These are phyloP conservation scores for Rhadina sibilatrix DNA, from an alignment of 2,113 vertebrate genomes.

Conservation along the genomic window DNA sequence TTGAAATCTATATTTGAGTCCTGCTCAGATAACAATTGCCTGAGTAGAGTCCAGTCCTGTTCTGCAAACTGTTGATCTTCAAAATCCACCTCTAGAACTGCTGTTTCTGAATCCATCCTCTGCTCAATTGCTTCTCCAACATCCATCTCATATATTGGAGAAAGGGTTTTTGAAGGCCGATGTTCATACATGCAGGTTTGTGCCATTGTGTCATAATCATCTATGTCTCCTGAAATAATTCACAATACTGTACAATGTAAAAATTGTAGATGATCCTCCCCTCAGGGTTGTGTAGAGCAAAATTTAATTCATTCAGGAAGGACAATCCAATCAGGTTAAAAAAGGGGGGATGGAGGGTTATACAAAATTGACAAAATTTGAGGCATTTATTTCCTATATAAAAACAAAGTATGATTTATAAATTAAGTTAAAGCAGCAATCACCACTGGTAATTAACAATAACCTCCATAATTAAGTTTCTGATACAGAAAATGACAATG, in stretches of 20 bases:
- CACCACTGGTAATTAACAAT: conserved; percentile 74
- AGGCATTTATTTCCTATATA: conserved; percentile 72
- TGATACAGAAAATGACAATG: conserved; percentile 82
- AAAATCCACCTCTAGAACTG: conserved; percentile 72
- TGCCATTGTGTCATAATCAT: conserved; percentile 97
- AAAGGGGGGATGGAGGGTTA: conserved; percentile 43
- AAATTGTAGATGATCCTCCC: conserved; percentile 78
- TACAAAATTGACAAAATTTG: conserved; percentile 74
- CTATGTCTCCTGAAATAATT: conserved; percentile 99
- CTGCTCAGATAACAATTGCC: conserved; percentile 90
- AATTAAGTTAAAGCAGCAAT: conserved; percentile 72
- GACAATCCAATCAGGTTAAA: conserved; percentile 69
- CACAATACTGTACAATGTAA: conserved; percentile 99
- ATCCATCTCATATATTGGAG: conserved; percentile 97
- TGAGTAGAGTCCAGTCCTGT: conserved; percentile 93
- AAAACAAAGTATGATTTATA: conserved; percentile 69
- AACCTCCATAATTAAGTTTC: conserved; percentile 73
- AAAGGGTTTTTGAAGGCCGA: conserved; percentile 93
- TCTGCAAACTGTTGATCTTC: conserved; percentile 88
- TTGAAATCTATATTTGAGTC: conserved; percentile 89
- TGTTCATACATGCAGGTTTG: conserved; percentile 93
- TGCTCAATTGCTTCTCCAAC: conserved; percentile 87
- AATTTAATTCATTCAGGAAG: conserved; percentile 70
- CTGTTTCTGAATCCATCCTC: conserved; percentile 82
- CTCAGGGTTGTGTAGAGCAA: conserved; percentile 76